phyloP scores from a whole-genome alignment of 2,113 vertebrate genomes.

The Thalassarche chlororhynchos region DNA sequence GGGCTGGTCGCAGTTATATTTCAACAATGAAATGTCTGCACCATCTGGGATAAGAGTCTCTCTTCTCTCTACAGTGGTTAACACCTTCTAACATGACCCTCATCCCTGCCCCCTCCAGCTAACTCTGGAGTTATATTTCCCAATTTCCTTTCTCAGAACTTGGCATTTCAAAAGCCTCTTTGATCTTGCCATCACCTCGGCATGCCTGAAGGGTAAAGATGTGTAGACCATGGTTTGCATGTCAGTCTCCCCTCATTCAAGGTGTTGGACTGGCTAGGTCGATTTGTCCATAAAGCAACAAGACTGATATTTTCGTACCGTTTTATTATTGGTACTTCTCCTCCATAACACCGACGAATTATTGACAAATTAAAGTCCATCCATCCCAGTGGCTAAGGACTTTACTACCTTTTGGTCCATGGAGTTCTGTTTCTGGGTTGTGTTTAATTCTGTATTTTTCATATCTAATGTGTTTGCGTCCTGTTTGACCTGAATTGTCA shows the following conservation, averaged over 20 bases:
- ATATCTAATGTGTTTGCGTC: not conserved
- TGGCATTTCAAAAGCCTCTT: conserved; percentile 71
- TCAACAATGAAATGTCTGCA: conserved; percentile 61
- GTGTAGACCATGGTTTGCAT: conserved; percentile 42
- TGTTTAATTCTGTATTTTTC: not conserved
- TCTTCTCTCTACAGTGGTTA: conserved; percentile 62
- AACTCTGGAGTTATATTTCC: conserved; percentile 68
- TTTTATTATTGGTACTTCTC: conserved; percentile 10
- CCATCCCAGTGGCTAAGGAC: not conserved
- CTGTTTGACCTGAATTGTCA: not conserved
- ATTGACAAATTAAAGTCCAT: not conserved
- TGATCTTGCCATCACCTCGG: conserved; percentile 62
- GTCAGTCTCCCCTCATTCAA: conserved; percentile 56
- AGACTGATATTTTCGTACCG: not conserved
- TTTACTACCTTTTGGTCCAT: not conserved
- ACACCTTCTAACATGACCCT: conserved; percentile 68
- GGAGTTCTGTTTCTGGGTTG: not conserved
- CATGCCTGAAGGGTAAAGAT: conserved; percentile 60
- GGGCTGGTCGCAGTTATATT: conserved; percentile 32
- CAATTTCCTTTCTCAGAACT: conserved; percentile 69
- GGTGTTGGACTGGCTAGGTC: conserved; percentile 27
- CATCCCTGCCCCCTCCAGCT: conserved; percentile 58
- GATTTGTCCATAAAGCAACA: conserved; percentile 10
- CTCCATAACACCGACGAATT: not conserved
- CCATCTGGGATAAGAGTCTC: conserved; percentile 55